phyloP scores from a whole-genome alignment of 2,797 vertebrate genomes.

The Epinephelus malabaricus region DNA sequence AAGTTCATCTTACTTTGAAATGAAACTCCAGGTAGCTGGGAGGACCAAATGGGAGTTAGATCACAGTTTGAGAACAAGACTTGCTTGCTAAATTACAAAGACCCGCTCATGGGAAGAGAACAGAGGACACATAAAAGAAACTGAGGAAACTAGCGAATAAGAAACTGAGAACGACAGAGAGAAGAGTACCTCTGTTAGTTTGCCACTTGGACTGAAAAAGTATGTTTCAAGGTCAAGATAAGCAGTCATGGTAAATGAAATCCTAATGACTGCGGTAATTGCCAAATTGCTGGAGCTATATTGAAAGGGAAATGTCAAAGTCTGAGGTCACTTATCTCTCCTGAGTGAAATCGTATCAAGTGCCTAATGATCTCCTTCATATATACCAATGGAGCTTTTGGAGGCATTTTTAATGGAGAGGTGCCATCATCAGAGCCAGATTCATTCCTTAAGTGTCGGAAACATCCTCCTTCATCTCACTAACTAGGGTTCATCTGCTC shows the following conservation, averaged over 20 bases:
- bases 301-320: conserved; percentile 61
- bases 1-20: conserved; percentile 54
- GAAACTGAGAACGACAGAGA: conserved; percentile 31
- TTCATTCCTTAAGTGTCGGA: conserved; percentile 62
- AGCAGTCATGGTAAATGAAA: conserved; percentile 72
- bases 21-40: conserved; percentile 26
- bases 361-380: conserved; percentile 71
- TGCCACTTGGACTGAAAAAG: conserved; percentile 44
- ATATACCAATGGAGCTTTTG: conserved; percentile 55
- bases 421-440: conserved; percentile 29
- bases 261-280: conserved; percentile 70
- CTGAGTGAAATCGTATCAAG: conserved; percentile 69
- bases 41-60: conserved; percentile 44
- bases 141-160: conserved; percentile 27
- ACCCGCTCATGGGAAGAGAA: conserved; percentile 37
- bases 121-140: conserved; percentile 35
- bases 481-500: conserved; percentile 41
- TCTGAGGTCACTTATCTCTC: conserved; percentile 69
- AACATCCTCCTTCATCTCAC: conserved; percentile 64
- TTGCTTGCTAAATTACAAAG: conserved; percentile 42
- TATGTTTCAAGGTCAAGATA: conserved; percentile 75
- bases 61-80: conserved; percentile 49
- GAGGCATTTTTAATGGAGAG: conserved; percentile 60
- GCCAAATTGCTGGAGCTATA: conserved; percentile 62
- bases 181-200: conserved; percentile 30